Evolutionary conservation across 2,888 invertebrate genomes (phyloP), one percentile per base, ranked within the genome.

Genomic region (Sesia apiformis): DNA sequence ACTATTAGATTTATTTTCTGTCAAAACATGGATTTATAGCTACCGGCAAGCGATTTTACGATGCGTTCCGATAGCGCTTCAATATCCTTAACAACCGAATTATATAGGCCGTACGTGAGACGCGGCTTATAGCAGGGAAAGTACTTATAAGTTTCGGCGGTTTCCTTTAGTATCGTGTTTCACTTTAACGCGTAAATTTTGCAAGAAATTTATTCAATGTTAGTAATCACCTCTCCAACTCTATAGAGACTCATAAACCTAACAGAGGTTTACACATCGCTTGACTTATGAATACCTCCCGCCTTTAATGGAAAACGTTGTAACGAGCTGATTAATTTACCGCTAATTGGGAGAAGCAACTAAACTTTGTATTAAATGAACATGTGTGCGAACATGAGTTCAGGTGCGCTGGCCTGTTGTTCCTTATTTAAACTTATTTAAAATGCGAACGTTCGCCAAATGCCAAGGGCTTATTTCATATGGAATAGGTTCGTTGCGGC

Each of bases 21-120:
- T 64, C 65, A 63, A 59, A 67, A 63, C 57, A 62, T 51, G 55
- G 54, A 59, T 59, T 59, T 56, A 59, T 59, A 54, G 55, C 53
- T 53, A 51, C 53, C 57, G 53, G 52, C 50, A 50, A 46, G 55
- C 53, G 53, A 60, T 72, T 72, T 72, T 70, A 72, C 69, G 64
- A 67, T 63, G 57, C 57, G 60, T 69, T 67, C 69, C 73, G 69
- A 74, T 72, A 72, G 65, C 65, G 58, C 62, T 67, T 68, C 70
- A 67, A 74, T 74, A 74, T 75, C 69, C 65, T 65, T 65, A 60
- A 66, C 62, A 64, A 63, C 63, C 60, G 60, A 50, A 66, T 66
- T 67, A 58, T 61, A 57, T 56, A 55, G 49, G 8, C 3, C 5
- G 46, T 46, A 46, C 46, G 46, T 23, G 46, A 46, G 46, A 4